A percentile compares a stretch with the other conserved stretches of the same genome.
Conservation (phyloP, 92 coral and sea anemone species). For the Umimayanthus kanabou region DNA sequence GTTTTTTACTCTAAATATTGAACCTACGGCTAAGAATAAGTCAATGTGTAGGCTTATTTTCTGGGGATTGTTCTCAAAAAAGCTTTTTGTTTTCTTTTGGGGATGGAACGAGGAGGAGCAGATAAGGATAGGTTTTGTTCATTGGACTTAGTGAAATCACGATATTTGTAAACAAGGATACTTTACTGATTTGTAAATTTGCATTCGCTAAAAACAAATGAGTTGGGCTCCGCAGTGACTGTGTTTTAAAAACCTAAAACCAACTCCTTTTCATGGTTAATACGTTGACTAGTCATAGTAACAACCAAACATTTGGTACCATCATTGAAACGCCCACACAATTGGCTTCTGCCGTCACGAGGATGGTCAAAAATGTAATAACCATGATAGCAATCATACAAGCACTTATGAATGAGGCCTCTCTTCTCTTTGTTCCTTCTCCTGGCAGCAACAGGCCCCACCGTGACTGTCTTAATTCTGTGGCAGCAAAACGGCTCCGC, state of each 20-base stretch:
- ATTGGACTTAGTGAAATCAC: no score
- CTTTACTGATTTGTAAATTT: neutral
- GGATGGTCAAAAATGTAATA: conserved; percentile 22
- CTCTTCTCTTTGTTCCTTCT: conserved; percentile 97
- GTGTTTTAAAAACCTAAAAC: neutral
- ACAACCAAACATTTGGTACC: neutral
- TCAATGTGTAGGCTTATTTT: no score
- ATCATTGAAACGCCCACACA: neutral
- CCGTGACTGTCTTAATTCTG: no score
- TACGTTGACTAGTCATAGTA: neutral
- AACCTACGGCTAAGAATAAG: no score
- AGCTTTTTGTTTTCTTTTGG: no score
- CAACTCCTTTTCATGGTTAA: neutral
- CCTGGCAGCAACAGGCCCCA: neutral
- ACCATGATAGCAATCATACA: conserved; percentile 30
- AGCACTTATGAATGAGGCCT: conserved; percentile 93
- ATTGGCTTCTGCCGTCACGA: neutral
- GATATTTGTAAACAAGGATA: no score
- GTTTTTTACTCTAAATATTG: no score
- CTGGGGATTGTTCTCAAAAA: no score
- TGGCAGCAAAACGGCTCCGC: neutral
- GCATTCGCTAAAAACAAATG: neutral
- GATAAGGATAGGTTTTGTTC: no score
- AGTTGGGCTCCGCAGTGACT: neutral
- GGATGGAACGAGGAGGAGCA: no score